Evolutionary conservation across 2,797 vertebrate species (phyloP).

Genomic region (Chiloscyllium punctatum): DNA sequence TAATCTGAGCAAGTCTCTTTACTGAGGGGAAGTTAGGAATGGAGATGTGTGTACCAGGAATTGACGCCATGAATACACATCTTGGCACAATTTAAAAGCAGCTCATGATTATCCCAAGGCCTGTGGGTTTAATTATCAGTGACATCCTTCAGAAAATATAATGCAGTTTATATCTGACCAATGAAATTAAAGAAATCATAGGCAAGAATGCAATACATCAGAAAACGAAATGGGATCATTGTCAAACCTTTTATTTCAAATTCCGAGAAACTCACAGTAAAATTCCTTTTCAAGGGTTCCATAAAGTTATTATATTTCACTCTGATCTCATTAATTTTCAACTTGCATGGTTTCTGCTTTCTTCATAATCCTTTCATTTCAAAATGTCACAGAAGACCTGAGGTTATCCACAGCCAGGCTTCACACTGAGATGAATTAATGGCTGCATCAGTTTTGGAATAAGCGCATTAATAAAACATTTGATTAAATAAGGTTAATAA

Average conservation of each 20-base stretch:
- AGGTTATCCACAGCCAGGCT: neutral
- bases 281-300: neutral
- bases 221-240: neutral
- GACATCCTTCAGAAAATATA: neutral
- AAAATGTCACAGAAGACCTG: neutral
- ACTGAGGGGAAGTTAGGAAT: neutral
- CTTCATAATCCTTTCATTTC: neutral
- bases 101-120: neutral
- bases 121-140: neutral
- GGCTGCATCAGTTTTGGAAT: neutral
- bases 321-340: neutral
- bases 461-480: neutral
- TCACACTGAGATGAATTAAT: neutral
- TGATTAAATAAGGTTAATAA: neutral
- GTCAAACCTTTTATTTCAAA: neutral
- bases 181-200: constrained; percentile 6
- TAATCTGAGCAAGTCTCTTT: neutral
- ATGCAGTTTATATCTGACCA: neutral
- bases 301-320: neutral
- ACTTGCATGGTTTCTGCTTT: constrained; percentile 15
- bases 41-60: neutral
- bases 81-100: constrained; percentile 4
- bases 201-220: neutral
- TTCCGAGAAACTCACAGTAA: neutral
- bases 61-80: neutral